phyloP scores from a whole-genome alignment of 64 coral and sea anemone genomes.

The Pocillopora damicornis region DNA sequence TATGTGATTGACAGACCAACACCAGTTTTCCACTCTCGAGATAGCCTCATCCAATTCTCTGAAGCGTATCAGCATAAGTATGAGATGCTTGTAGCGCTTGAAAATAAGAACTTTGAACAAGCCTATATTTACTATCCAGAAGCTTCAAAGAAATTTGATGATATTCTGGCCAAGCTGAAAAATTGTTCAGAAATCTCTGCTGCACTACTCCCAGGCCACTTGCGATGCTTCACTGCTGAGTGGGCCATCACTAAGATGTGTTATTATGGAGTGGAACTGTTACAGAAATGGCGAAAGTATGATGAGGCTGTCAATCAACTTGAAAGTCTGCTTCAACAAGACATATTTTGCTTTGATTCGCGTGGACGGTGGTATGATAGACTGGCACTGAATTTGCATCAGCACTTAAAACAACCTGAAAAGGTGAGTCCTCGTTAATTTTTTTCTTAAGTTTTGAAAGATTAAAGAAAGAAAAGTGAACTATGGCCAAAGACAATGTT shows the following conservation, averaged over 20 bases:
- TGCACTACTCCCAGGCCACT: slow-evolving; percentile 57
- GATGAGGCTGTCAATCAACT: slow-evolving; percentile 74
- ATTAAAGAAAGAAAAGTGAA: too few relatives aligned
- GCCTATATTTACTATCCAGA: slow-evolving; percentile 69
- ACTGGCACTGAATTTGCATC: slow-evolving; percentile 86
- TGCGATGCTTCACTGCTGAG: slow-evolving; percentile 76
- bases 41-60: slow-evolving; percentile 61
- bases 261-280: slow-evolving; percentile 85
- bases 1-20: slow-evolving; percentile 65
- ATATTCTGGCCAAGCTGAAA: slow-evolving; percentile 43
- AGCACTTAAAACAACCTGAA: slow-evolving; percentile 81
- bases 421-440: slow-evolving; percentile 37
- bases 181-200: neutral
- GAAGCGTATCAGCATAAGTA: slow-evolving; percentile 75
- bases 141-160: slow-evolving; percentile 46
- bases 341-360: slow-evolving; percentile 68
- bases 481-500: too few relatives aligned
- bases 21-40: slow-evolving; percentile 57
- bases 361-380: slow-evolving; percentile 96
- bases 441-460: too few relatives aligned
- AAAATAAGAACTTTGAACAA: slow-evolving; percentile 49
- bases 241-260: slow-evolving; percentile 95
- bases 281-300: slow-evolving; percentile 89
- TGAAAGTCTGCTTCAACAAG: slow-evolving; percentile 62
- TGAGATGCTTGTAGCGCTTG: slow-evolving; percentile 71